A percentile compares a stretch with the other conserved stretches of the same genome.
Conservation (phyloP, 2,113 vertebrate genomes). For the Syrrhaptes paradoxus region DNA sequence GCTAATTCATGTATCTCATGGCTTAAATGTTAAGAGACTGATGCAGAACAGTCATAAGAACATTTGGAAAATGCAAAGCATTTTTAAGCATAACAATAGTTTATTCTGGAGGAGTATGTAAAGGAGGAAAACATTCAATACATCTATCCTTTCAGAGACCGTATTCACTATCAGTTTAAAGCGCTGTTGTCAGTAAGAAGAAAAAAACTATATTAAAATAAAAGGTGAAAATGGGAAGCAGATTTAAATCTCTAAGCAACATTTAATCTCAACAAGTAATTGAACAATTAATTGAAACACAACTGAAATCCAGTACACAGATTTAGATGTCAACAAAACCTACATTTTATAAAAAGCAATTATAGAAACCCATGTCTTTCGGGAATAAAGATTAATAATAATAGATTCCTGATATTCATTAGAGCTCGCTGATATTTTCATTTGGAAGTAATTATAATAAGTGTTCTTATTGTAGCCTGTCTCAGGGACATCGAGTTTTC, state of each 20-base stretch:
- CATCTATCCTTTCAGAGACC: neutral
- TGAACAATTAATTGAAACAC: neutral
- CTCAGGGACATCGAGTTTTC: neutral
- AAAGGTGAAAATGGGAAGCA: neutral
- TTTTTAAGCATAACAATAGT: neutral
- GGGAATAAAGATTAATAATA: neutral
- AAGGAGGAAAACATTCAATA: neutral
- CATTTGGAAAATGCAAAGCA: neutral
- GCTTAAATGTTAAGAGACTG: neutral
- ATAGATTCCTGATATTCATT: neutral
- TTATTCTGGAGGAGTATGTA: neutral
- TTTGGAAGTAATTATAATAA: neutral
- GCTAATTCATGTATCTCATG: neutral
- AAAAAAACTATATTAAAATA: neutral
- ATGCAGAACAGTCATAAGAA: neutral
- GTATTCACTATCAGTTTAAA: neutral
- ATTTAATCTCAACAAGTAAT: neutral
- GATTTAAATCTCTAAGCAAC: neutral
- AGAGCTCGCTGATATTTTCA: neutral
- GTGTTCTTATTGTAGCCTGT: neutral
- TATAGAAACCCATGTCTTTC: neutral
- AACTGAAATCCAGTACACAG: neutral
- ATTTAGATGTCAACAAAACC: neutral
- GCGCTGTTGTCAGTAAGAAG: neutral
- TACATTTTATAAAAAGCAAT: neutral